Evolutionary conservation across 2,888 invertebrate species (phyloP).

Genomic region (Cartodere bifasciata): DNA sequence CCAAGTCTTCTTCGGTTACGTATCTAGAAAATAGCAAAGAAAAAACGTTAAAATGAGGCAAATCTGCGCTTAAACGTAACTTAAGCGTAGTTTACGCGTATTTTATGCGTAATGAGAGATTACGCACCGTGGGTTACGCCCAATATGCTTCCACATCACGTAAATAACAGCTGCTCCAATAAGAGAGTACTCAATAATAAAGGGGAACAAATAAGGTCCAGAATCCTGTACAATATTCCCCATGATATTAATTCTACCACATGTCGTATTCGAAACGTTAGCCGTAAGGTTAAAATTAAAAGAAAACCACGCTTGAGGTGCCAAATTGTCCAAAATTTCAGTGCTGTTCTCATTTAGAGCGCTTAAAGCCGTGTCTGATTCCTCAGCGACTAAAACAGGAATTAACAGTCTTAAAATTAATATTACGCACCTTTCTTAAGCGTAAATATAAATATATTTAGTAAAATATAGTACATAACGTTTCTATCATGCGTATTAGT

Average conservation of each 20-base stretch:
- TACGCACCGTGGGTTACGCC: constrained; percentile 66
- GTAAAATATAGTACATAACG: no score
- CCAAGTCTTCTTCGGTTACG: constrained; percentile 69
- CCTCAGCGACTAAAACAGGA: constrained; percentile 24
- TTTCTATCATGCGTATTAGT: no score
- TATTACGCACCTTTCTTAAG: no score
- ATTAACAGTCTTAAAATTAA: constrained; percentile 2
- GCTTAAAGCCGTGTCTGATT: constrained; percentile 18
- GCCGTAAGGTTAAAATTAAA: constrained; percentile 31
- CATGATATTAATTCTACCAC: constrained; percentile 80
- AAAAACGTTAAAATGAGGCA: neutral
- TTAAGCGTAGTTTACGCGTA: neutral
- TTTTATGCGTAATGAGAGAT: neutral
- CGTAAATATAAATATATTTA: no score
- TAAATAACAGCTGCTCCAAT: constrained; percentile 92
- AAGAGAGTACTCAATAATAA: constrained; percentile 89
- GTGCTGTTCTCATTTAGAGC: no score
- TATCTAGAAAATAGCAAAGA: constrained; percentile 34
- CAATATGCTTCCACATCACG: constrained; percentile 94
- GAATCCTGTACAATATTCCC: constrained; percentile 86
- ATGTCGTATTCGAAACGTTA: constrained; percentile 44
- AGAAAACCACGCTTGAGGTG: constrained; percentile 27
- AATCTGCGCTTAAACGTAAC: neutral
- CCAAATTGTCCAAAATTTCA: constrained; percentile 27
- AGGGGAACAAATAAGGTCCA: constrained; percentile 89